Percentiles rank a stretch among this genome's conserved stretches.
phyloP scores from a whole-genome alignment of 2,888 invertebrate species.

The Myopa tessellatipennis region DNA sequence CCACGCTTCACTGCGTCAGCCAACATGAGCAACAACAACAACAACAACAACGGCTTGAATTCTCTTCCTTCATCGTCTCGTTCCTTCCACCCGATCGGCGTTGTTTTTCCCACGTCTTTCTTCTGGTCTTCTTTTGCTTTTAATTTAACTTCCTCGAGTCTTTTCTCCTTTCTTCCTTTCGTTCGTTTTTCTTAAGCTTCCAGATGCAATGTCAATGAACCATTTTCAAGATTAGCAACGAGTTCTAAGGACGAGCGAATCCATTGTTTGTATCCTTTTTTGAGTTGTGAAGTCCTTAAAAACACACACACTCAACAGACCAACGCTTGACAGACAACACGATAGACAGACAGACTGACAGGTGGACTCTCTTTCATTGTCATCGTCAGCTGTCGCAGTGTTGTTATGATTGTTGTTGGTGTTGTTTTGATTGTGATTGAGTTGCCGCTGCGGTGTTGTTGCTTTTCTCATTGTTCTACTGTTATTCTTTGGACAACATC shows the following conservation, averaged over 20 bases:
- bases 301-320: neutral
- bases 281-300: constrained; percentile 9
- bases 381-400: neutral
- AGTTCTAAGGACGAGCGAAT: neutral
- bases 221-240: constrained; percentile 16
- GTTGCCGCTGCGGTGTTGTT: constrained; percentile 8
- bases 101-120: too few relatives aligned
- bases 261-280: neutral
- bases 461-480: neutral
- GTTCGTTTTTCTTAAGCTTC: neutral
- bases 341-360: neutral
- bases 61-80: too few relatives aligned
- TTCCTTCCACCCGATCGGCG: too few relatives aligned
- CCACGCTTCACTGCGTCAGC: too few relatives aligned
- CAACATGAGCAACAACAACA: too few relatives aligned
- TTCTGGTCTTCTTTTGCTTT: too few relatives aligned
- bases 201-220: constrained; percentile 13
- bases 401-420: constrained; percentile 19
- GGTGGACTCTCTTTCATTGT: neutral
- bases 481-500: neutral
- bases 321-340: too few relatives aligned
- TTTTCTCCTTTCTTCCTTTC: neutral
- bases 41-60: too few relatives aligned
- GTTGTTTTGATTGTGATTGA: neutral
- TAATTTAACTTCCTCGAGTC: too few relatives aligned